These are phyloP conservation scores for Ornithoptera priamus DNA, from an alignment of 2,888 invertebrate species.

Conservation along the genomic window DNA sequence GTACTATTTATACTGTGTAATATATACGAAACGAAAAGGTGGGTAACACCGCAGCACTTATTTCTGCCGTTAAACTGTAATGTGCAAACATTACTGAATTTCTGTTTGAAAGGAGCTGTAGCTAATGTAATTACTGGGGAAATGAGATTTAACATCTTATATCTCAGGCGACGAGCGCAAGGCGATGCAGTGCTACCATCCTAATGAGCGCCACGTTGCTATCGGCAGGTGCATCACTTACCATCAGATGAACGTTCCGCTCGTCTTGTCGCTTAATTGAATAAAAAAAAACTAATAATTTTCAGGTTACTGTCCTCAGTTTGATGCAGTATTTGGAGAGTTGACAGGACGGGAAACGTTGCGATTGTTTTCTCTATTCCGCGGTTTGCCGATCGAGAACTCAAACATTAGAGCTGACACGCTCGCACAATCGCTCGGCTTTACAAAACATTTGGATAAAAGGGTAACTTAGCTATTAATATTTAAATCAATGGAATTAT, in stretches of 20 bases:
- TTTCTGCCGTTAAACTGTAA: too few relatives aligned
- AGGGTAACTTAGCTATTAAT: constrained; percentile 46
- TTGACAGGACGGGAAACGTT: constrained; percentile 86
- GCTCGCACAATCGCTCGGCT: constrained; percentile 80
- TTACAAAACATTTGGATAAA: constrained; percentile 82
- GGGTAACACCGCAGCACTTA: too few relatives aligned
- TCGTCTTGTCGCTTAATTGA: too few relatives aligned
- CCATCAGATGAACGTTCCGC: too few relatives aligned
- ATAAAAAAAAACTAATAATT: background rate
- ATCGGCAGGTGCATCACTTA: too few relatives aligned
- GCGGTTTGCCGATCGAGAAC: constrained; percentile 75
- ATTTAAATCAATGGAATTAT: background rate
- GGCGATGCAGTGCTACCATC: too few relatives aligned
- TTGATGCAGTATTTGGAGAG: constrained; percentile 86
- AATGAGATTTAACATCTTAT: background rate
- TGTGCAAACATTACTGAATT: too few relatives aligned
- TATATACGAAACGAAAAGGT: too few relatives aligned
- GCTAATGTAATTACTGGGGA: background rate
- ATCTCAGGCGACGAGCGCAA: too few relatives aligned
- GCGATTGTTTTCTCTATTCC: constrained; percentile 82
- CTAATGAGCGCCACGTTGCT: too few relatives aligned
- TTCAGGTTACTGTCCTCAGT: constrained; percentile 87
- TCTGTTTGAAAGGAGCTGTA: too few relatives aligned
- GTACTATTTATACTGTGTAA: too few relatives aligned
- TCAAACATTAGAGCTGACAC: constrained; percentile 56